Evolutionary conservation across 2,888 invertebrate genomes (phyloP), one percentile per base, ranked within the genome.

Genomic region (Drosophila nr. perissopoda): DNA sequence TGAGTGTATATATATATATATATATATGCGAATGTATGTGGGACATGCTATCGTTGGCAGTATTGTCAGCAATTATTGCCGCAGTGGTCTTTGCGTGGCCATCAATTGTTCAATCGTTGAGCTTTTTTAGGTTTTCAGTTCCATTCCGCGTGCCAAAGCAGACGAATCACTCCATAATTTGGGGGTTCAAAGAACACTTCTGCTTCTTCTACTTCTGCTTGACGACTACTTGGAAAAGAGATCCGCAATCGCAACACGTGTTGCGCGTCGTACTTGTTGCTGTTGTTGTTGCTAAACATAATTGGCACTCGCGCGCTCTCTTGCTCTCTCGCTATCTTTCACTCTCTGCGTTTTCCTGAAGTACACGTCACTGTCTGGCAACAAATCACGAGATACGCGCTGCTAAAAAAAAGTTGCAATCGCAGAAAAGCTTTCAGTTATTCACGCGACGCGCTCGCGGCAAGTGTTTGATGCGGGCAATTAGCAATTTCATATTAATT

Each of bases 51-150:
- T 64, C 38, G 73, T 8, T 5, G 16, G 52, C 1, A 16, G 53
- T 72, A 72, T 69, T 63, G 76, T 38, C 49, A 56, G 65, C 61
- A 59, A 16, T 46, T 64, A 59, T 65, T 59, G 59, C 11, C 48
- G 4, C 27, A 29, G 65, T 42, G 69, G 78, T 81, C 61, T 66
- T 49, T 29, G 52, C n/a, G 42, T 60, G 78, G 77, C 69, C 77
- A 67, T 72, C 73, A 72, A 61, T 63, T 81, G 81, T 51, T 62
- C 62, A 54, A 58, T 63, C 81, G 81, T 48, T 56, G 64, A 57
- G 67, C 58, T 74, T 81, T 76, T 21, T 46, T 46, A 8, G 25
- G 25, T 25, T 46, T 46, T 46, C 16, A 73, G 63, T 68, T 51
- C 51, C 51, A 54, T 72, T 68, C 25, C 21, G 65, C 11, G 51